Base-by-base conservation (phyloP, 2,113 vertebrate genomes). In the Chloropsis hardwickii region DNA sequence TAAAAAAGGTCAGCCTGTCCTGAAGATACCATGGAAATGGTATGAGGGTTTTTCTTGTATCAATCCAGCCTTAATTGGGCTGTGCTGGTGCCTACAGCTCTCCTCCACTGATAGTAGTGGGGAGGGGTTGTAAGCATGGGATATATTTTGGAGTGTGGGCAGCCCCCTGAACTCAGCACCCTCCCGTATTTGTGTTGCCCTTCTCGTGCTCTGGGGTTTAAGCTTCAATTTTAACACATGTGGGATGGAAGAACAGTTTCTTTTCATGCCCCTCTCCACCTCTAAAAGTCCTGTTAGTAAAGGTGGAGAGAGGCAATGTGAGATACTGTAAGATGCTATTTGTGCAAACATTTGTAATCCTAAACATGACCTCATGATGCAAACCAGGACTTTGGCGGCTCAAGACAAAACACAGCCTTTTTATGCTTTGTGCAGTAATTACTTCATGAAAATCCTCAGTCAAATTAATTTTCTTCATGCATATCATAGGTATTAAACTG, bases 391-490 rank as follows among this genome's bases (percentile, higher is more conserved):
- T 92, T 81, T 14, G 72, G 80, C 24, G 18, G 64, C 81, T 87
- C 60, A 74, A 53, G 96, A 86, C 77, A 88, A 92, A 96, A 86
- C 31, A 65, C 65, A 96, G 64, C 84, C 65, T 94, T 94, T 94
- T 97, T 88, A 84, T 39, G 79, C 70, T 88, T 96, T 56, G 67
- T 51, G 73, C 71, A 39, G 44, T 84, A 93, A 93, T 97, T 97
- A 93, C 85, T 92, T 97, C 66, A 86, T 87, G 88, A 95, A 94
- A 95, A 94, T 81, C 82, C 84, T 90, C 80, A 79, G 86, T 96
- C 76, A 65, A 88, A 94, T 96, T 56, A 18, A 64, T 97, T 93
- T 95, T 90, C 81, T 93, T 56, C 81, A 71, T 64, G 53, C 81
- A 21, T 90, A 62, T 97, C 91, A 83, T 10, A 65, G 66, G 81